Evolutionary conservation across 2,888 invertebrate species (phyloP), one percentile per base, ranked within the genome.

Genomic region (Dinocampus coccinellae): DNA sequence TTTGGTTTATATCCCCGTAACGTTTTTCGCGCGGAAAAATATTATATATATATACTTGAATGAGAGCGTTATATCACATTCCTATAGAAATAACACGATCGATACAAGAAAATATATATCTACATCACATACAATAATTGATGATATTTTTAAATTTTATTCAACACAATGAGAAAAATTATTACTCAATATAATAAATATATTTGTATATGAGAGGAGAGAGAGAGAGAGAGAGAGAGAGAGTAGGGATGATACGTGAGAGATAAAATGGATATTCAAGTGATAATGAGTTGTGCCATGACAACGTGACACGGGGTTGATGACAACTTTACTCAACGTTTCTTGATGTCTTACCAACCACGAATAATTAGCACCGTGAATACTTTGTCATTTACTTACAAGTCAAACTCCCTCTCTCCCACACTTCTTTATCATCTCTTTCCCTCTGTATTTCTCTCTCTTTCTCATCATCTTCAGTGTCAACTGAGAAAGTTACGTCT

Each of bases 351-450:
- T 80, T 81, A 81, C 80, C 80, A 78, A 81, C 78, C 72, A 7
- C n/a, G 75, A 77, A 80, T 85, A 85, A 86, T 85, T 85, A 85
- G 80, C 81, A 82, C 79, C 79, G 60, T 77, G 78, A 82, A 85
- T 81, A 80, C 78, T 84, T 81, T 83, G 85, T 86, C 83, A 84
- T 81, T 84, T 84, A 82, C 79, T 57, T 69, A 80, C 75, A 77
- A 57, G 68, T 72, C 69, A 68, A 73, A 73, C 67, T n/a, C 62
- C 74, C 62, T 58, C 73, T 64, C 80, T 83, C 70, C 78, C 76
- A 79, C 80, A 78, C 75, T 79, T 78, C 79, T 78, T 80, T 82
- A 81, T 83, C 83, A 75, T 77, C 81, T 84, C 84, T 85, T 83
- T n/a, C n/a, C n/a, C n/a, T n/a, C n/a, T n/a, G n/a, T n/a, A n/a